These are phyloP conservation scores for Machimus rusticus DNA, from an alignment of 2,888 invertebrate species.

Conservation along the genomic window DNA sequence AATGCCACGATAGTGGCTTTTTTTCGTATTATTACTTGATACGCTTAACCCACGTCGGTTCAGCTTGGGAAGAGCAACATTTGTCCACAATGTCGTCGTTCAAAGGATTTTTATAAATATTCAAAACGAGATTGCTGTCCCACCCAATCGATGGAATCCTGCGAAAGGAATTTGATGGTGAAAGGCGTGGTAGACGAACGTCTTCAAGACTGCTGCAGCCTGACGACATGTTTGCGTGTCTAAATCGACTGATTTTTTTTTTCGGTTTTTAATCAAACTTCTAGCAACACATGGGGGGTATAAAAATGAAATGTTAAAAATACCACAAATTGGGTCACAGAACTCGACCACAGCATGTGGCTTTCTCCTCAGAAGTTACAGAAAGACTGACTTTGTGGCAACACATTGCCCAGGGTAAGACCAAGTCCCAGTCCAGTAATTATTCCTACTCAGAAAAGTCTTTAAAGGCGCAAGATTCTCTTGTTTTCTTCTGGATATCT, in stretches of 20 bases:
- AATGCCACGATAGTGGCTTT: background rate
- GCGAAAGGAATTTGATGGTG: conserved; percentile 18
- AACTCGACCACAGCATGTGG: background rate
- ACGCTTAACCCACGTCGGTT: conserved; percentile 41
- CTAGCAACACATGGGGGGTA: background rate
- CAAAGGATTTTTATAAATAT: conserved; percentile 53
- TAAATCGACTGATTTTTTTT: background rate
- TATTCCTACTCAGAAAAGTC: background rate
- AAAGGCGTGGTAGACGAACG: conserved; percentile 44
- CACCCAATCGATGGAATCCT: background rate
- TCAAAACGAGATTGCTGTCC: conserved; percentile 52
- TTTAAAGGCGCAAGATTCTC: background rate
- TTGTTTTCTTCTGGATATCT: background rate
- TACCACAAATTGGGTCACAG: background rate
- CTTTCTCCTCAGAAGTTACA: background rate
- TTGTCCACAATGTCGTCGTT: background rate
- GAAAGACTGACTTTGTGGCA: background rate
- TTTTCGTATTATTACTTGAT: conserved; percentile 32
- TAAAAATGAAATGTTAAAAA: background rate
- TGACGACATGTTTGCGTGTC: conserved; percentile 43
- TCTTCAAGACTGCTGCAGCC: conserved; percentile 51
- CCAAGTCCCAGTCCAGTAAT: background rate
- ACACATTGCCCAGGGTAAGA: background rate
- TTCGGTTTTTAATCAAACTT: background rate
- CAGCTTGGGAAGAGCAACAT: background rate